These are phyloP conservation scores for Gonatopus flavifemur DNA, from an alignment of 1,140 invertebrate species.

Conservation along the genomic window DNA sequence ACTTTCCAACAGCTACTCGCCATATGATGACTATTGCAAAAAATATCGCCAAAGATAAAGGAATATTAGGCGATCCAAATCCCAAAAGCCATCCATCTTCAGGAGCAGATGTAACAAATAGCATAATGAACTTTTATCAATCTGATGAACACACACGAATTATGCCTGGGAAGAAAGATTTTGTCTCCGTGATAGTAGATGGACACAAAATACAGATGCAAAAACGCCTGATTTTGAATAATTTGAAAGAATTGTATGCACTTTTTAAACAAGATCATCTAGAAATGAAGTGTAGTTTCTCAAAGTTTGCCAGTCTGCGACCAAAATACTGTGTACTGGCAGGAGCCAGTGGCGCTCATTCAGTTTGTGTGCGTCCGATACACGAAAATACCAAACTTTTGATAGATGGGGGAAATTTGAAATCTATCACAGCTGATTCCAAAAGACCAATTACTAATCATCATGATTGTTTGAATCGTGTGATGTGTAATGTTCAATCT, in stretches of 20 bases:
- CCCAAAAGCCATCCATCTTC: no score
- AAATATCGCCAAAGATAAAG: no score
- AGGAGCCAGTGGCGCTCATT: conserved; percentile 19
- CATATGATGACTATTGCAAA: no score
- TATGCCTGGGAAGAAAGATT: no score
- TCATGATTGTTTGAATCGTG: conserved; percentile 14
- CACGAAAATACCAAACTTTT: conserved; percentile 25
- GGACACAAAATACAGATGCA: conserved; percentile 13
- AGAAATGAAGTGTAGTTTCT: conserved; percentile 14
- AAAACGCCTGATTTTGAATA: no score
- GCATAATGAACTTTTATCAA: no score
- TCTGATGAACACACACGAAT: no score
- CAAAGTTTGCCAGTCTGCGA: conserved; percentile 17
- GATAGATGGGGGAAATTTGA: conserved; percentile 10
- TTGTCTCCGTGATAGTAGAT: conserved; percentile 9
- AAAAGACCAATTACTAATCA: conserved; percentile 9
- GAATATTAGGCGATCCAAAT: no score
- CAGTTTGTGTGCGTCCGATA: conserved; percentile 21
- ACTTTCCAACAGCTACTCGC: no score
- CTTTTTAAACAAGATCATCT: conserved; percentile 1
- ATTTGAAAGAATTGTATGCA: no score
- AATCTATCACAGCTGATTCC: conserved; percentile 7
- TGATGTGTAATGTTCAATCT: conserved; percentile 10
- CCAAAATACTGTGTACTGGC: no score
- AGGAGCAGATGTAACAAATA: no score